Conservation (phyloP, 2,888 invertebrate genomes). For the Cheilosia soror region DNA sequence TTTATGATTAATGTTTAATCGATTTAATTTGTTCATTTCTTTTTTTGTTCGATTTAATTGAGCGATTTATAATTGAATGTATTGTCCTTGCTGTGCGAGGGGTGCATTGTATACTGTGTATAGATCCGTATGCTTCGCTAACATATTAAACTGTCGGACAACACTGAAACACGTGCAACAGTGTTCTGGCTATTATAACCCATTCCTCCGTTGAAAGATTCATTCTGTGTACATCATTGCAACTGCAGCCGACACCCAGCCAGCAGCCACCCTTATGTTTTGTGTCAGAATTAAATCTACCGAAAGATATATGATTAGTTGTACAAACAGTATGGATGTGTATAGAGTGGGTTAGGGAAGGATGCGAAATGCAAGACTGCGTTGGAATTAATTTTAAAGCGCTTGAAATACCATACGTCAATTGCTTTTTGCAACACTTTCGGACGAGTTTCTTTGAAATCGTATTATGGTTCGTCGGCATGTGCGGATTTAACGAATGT, state of each 20-base stretch:
- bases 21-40: constrained; percentile 69
- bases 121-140: no score
- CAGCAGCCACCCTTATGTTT: constrained; percentile 51
- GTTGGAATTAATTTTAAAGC: no score
- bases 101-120: constrained; percentile 1
- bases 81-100: constrained; percentile 9
- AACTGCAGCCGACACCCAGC: neutral
- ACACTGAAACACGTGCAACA: constrained; percentile 54
- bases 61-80: constrained; percentile 74
- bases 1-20: constrained; percentile 74
- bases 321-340: constrained; percentile 48
- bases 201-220: no score
- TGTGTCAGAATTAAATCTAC: constrained; percentile 61
- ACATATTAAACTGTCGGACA: constrained; percentile 30
- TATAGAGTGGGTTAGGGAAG: neutral
- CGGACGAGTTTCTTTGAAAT: no score
- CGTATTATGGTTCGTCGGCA: no score
- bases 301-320: constrained; percentile 69
- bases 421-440: no score
- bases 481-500: no score
- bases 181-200: constrained; percentile 3
- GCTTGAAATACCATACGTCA: no score
- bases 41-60: constrained; percentile 75
- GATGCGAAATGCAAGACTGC: neutral
- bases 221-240: no score